Conservation (phyloP, 2,113 vertebrate genomes). For the Callorhinus ursinus region DNA sequence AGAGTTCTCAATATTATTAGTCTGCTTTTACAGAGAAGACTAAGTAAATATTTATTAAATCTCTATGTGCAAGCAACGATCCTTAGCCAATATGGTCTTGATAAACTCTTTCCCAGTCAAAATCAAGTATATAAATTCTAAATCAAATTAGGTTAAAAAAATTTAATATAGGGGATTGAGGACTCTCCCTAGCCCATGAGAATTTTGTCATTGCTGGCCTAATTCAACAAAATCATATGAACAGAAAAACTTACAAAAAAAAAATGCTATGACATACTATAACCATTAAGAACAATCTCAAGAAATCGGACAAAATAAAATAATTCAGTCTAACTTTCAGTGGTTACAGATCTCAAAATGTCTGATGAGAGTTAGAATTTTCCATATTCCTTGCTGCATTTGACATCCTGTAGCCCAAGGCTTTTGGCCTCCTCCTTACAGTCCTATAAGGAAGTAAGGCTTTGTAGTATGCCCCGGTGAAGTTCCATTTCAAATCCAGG, state of each 20-base stretch:
- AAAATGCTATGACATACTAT: neutral
- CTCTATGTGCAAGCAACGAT: neutral
- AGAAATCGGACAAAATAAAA: slow-evolving; percentile 42
- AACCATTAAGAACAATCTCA: slow-evolving; percentile 6
- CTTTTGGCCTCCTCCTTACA: neutral
- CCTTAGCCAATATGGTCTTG: neutral
- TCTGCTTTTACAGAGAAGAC: neutral
- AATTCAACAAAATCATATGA: neutral
- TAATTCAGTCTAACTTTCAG: neutral
- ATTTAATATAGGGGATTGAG: neutral
- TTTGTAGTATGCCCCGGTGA: slow-evolving; percentile 59
- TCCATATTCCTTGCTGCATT: slow-evolving; percentile 23
- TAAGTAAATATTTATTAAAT: slow-evolving; percentile 13
- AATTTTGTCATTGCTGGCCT: slow-evolving; percentile 16
- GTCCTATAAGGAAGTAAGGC: slow-evolving; percentile 39
- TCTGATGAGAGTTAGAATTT: neutral
- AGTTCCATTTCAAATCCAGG: slow-evolving; percentile 67
- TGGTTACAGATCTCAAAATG: neutral
- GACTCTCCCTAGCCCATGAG: neutral
- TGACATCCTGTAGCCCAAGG: neutral
- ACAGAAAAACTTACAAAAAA: neutral
- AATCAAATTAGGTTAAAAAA: slow-evolving; percentile 15
- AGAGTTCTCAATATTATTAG: neutral
- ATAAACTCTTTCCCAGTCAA: neutral
- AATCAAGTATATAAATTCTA: slow-evolving; percentile 29